Evolutionary conservation across 2,797 vertebrate genomes (phyloP).

Genomic region (Dendrocincla fuliginosa): DNA sequence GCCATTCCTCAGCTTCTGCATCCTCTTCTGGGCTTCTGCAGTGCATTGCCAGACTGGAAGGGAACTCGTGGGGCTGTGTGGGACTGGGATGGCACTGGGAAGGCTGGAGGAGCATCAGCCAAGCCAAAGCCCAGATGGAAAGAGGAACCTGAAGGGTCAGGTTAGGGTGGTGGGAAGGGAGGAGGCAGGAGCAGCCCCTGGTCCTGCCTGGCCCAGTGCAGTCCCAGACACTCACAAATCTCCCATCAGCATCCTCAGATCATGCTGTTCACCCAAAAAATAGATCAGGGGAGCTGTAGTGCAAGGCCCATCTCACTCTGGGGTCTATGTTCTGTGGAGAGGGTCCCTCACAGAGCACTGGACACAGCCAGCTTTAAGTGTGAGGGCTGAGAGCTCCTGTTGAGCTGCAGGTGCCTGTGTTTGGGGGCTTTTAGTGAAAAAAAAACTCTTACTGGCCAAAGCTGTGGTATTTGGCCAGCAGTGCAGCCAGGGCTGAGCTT

Average conservation of each 20-base stretch:
- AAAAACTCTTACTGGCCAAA: background rate
- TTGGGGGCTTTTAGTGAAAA: background rate
- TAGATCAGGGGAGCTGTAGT: background rate
- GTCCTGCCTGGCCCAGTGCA: background rate
- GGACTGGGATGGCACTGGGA: background rate
- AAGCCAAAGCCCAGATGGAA: background rate
- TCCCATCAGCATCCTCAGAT: background rate
- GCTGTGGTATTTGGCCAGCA: background rate
- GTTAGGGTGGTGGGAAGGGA: background rate
- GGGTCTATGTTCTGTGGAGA: background rate
- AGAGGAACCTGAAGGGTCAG: background rate
- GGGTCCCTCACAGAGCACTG: background rate
- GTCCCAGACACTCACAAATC: background rate
- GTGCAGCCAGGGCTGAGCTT: background rate
- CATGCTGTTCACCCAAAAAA: background rate
- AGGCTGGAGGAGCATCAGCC: background rate
- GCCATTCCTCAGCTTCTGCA: slow-evolving; percentile 1
- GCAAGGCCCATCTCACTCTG: rapidly evolving
- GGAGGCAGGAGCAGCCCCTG: background rate
- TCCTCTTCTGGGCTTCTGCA: background rate
- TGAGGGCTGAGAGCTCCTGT: background rate
- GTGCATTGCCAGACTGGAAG: background rate
- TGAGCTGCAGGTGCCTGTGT: background rate
- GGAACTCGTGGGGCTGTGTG: rapidly evolving
- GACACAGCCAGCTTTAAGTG: rapidly evolving